phyloP scores from a whole-genome alignment of 2,888 invertebrate genomes.

The Andrena flavipes region DNA sequence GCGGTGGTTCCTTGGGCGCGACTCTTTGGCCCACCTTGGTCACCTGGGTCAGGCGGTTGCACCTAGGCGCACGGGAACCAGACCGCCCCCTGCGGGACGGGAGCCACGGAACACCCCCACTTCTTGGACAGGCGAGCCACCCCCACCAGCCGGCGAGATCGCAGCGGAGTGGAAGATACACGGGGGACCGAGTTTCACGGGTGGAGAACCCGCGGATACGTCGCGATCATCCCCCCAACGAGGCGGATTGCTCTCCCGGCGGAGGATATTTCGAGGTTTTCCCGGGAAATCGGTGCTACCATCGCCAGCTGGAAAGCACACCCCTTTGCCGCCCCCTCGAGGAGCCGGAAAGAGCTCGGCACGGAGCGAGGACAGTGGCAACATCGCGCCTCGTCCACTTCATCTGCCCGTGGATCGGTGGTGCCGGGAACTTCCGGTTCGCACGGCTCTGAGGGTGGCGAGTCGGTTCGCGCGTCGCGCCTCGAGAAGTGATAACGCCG shows the following conservation, averaged over 20 bases:
- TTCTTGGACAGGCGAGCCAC: slow-evolving; percentile 61
- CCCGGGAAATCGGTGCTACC: slow-evolving; percentile 9
- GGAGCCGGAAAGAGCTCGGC: slow-evolving; percentile 20
- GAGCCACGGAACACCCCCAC: slow-evolving; percentile 68
- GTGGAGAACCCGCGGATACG: slow-evolving; percentile 66
- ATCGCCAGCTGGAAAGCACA: slow-evolving; percentile 38
- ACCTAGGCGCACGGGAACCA: slow-evolving; percentile 55
- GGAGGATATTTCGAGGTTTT: background rate
- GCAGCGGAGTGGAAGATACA: slow-evolving; percentile 47
- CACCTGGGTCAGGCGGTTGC: slow-evolving; percentile 18
- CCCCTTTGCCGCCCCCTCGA: slow-evolving; percentile 42
- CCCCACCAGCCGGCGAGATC: slow-evolving; percentile 54
- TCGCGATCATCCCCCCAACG: slow-evolving; percentile 54
- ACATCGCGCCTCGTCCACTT: slow-evolving; percentile 48
- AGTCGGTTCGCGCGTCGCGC: slow-evolving; percentile 14
- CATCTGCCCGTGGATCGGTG: slow-evolving; percentile 22
- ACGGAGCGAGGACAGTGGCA: slow-evolving; percentile 50
- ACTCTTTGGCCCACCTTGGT: background rate
- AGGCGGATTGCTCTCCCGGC: slow-evolving; percentile 5
- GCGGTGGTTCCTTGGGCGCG: background rate
- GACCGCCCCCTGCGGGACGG: slow-evolving; percentile 69
- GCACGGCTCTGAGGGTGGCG: slow-evolving; percentile 27
- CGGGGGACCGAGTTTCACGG: slow-evolving; percentile 65
- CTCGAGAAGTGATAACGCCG: slow-evolving; percentile 16
- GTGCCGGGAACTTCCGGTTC: slow-evolving; percentile 45